Conservation (phyloP, 2,113 vertebrate species). For the Chascanopsetta lugubris region DNA sequence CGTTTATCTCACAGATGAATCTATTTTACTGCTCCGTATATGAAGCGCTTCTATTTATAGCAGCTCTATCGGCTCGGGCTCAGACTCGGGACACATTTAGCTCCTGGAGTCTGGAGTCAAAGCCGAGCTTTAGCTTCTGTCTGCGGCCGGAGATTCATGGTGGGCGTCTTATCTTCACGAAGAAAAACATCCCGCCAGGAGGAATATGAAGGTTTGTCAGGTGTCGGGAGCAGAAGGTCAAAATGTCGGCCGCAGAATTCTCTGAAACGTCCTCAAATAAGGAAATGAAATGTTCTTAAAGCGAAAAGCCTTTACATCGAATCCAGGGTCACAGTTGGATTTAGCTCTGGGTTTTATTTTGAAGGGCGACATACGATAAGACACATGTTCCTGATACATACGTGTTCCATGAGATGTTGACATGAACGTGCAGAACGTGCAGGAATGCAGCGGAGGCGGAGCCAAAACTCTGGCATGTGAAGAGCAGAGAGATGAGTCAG, state of each 20-base stretch:
- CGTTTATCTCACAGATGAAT: not conserved
- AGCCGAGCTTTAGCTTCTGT: not conserved
- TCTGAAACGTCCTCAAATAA: not conserved
- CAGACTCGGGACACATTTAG: slow-evolving; percentile 6
- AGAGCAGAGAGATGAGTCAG: too few species aligned
- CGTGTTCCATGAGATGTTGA: slow-evolving; percentile 9
- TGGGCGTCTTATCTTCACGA: not conserved
- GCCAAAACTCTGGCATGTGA: too few species aligned
- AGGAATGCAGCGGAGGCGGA: slow-evolving; percentile 34
- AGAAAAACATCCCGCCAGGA: not conserved
- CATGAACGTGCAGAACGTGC: slow-evolving; percentile 15
- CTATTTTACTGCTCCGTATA: not conserved
- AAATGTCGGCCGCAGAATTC: too few species aligned
- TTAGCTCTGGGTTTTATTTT: not conserved
- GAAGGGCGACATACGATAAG: not conserved
- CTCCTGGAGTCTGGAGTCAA: not conserved
- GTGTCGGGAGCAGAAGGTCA: not conserved
- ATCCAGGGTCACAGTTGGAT: not conserved
- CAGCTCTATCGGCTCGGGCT: not conserved
- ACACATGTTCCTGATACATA: slow-evolving; percentile 1
- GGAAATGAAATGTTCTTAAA: not conserved
- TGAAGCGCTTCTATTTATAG: not conserved
- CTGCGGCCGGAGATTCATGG: not conserved
- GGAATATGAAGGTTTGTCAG: not conserved
- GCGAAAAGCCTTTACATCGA: not conserved